These are phyloP conservation scores for Hemicentrotus pulcherrimus DNA, from an alignment of 35 echinoderm and acorn worm species.

Conservation along the genomic window DNA sequence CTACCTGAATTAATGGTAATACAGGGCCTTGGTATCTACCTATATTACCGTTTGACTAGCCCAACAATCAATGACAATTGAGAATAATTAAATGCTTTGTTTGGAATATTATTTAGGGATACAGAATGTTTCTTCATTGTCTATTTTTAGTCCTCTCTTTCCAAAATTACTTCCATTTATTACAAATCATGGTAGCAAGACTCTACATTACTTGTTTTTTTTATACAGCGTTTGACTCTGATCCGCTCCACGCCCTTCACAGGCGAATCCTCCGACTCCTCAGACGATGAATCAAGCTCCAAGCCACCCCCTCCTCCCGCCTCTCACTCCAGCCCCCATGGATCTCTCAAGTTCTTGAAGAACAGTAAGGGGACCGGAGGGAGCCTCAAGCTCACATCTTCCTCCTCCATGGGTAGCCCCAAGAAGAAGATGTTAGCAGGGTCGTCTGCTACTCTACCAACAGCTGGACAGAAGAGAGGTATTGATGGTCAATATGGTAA, in stretches of 20 bases:
- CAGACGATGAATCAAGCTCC: conserved; percentile 70
- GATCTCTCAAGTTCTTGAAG: conserved; percentile 21
- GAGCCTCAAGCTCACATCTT: conserved; percentile 5
- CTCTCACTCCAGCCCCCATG: conserved; percentile 9
- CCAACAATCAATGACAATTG: background rate
- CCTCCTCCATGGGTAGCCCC: background rate
- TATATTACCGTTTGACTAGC: background rate
- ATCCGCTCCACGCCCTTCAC: conserved; percentile 90
- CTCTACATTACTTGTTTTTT: background rate
- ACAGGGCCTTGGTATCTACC: too few relatives aligned
- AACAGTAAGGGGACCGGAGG: background rate
- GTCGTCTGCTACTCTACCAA: background rate
- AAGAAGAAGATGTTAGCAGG: conserved; percentile 17
- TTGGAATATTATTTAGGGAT: too few relatives aligned
- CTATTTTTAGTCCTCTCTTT: too few relatives aligned
- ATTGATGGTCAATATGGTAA: background rate
- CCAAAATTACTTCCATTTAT: too few relatives aligned
- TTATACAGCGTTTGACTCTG: conserved; percentile 66
- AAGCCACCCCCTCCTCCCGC: background rate
- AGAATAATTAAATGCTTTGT: background rate
- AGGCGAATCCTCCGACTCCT: conserved; percentile 77
- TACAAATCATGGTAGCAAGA: too few relatives aligned
- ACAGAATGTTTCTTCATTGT: too few relatives aligned
- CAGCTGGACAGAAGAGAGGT: conserved; percentile 43
- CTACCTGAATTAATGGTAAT: too few relatives aligned